Percentiles rank a stretch among this genome's conserved stretches.
phyloP scores from a whole-genome alignment of 2,888 invertebrate genomes.

The Acleris emargana region DNA sequence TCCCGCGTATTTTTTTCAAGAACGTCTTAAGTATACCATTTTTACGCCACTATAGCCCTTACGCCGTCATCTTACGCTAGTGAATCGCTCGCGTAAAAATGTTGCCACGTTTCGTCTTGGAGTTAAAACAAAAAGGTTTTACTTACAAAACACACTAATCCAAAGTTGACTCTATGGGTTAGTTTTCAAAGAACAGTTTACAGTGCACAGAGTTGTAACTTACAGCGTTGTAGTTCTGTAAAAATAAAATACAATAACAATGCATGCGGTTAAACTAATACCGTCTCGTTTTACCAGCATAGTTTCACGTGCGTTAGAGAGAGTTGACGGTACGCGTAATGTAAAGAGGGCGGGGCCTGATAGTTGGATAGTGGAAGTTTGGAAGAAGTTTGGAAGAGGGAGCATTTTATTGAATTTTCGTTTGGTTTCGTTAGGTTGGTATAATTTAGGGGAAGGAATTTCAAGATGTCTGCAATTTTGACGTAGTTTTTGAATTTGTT shows the following conservation, averaged over 20 bases:
- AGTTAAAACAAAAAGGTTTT: conserved; percentile 41
- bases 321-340: conserved; percentile 54
- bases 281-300: conserved; percentile 59
- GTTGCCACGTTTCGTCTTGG: conserved; percentile 64
- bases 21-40: conserved; percentile 81
- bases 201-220: conserved; percentile 8
- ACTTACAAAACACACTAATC: conserved; percentile 30
- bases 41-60: conserved; percentile 82
- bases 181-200: conserved; percentile 30
- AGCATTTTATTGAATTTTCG: conserved; percentile 79
- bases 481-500: conserved; percentile 20
- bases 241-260: conserved; percentile 76
- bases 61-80: conserved; percentile 75
- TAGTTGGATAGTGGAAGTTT: conserved; percentile 78
- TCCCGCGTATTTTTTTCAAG: conserved; percentile 74
- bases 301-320: conserved; percentile 49
- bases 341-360: conserved; percentile 64
- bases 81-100: conserved; percentile 82
- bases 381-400: conserved; percentile 80
- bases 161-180: conserved; percentile 6
- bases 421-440: conserved; percentile 54
- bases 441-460: conserved; percentile 59
- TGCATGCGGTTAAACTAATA: conserved; percentile 61
- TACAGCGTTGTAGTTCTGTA: conserved; percentile 44
- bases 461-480: conserved; percentile 51